Conservation (phyloP, 2,888 invertebrate genomes). For the Oligia fasciuncula region DNA sequence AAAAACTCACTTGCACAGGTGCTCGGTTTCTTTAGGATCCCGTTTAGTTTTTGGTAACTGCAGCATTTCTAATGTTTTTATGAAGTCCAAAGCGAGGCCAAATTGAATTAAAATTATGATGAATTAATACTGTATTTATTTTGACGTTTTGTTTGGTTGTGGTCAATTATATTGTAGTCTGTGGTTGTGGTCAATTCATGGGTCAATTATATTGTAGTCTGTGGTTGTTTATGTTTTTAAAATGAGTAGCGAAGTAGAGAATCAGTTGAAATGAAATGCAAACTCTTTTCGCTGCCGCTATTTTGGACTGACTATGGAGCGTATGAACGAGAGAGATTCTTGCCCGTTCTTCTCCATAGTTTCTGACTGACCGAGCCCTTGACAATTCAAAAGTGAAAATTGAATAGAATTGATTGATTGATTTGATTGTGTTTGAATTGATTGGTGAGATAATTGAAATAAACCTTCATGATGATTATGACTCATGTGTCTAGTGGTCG, state of each 20-base stretch:
- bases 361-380: too few relatives aligned
- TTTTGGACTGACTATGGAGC: too few relatives aligned
- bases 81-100: slow-evolving; percentile 1
- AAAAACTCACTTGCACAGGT: slow-evolving; percentile 72
- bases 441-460: too few relatives aligned
- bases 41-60: slow-evolving; percentile 70
- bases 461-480: neutral
- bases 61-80: slow-evolving; percentile 64
- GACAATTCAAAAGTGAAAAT: too few relatives aligned
- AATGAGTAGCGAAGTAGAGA: neutral
- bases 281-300: slow-evolving; percentile 1
- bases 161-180: too few relatives aligned
- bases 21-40: slow-evolving; percentile 68
- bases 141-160: slow-evolving; percentile 23
- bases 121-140: neutral
- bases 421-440: too few relatives aligned
- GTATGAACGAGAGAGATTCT: too few relatives aligned
- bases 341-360: neutral
- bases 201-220: neutral
- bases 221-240: neutral
- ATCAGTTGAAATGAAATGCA: neutral
- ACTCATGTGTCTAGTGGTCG: neutral
- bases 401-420: too few relatives aligned
- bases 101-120: neutral
- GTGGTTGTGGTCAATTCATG: too few relatives aligned